Evolutionary conservation across 2,888 invertebrate species (phyloP), one percentile per base, ranked within the genome.

Genomic region (Ennomos fuscantarius): DNA sequence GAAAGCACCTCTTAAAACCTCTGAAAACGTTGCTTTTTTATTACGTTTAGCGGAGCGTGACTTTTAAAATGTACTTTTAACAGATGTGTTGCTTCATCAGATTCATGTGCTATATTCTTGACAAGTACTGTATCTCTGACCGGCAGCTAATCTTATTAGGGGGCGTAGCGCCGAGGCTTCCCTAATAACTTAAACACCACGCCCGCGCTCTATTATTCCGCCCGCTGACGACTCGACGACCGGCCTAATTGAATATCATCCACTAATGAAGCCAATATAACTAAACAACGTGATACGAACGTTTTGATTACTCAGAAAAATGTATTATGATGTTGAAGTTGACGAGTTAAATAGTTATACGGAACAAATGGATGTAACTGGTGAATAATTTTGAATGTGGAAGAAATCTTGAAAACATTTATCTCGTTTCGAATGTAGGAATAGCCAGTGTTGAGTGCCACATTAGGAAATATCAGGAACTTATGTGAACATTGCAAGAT

Each of bases 111-210:
- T 72, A 34, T 50, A 24, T 44, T 34, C 52, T 13, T 52, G 41
- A 24, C 46, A 15, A 5, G 35, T 45, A 40, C 44, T 52, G 33
- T 49, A 43, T 13, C 48, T 66, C 70, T 75, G 69, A 66, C 75
- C 52, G 71, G 66, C 72, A 72, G 75, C 69, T 89, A 89, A 90
- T 89, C 88, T 85, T 74, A 84, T 90, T 89, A 89, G 67, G 73
- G 68, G 70, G 68, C 73, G 82, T 75, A 82, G 74, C 79, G 76
- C 68, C 77, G 80, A 81, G 88, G 87, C 86, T 89, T 89, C 89
- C 82, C 78, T 88, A 83, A 86, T 85, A 86, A 85, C 79, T 83
- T 82, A 78, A 84, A 81, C 78, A 79, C 71, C 67, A 70, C 72
- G 70, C 69, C 67, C 74, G 70, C 69, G 70, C 74, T 70, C 74